Conservation (phyloP, 2,113 vertebrate genomes). For the Corythornis vintsioides region DNA sequence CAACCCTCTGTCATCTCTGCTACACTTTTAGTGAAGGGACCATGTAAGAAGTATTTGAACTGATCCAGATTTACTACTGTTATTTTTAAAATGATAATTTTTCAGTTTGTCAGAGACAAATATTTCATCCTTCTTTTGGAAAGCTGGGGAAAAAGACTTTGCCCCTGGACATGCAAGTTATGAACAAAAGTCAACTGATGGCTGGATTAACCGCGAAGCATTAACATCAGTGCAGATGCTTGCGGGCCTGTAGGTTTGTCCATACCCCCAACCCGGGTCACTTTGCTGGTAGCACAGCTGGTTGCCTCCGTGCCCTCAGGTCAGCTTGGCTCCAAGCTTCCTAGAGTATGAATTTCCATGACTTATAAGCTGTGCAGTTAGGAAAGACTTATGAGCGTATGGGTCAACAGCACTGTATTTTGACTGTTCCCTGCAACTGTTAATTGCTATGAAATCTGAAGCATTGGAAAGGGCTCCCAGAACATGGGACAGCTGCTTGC, state of each 20-base stretch:
- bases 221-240: background rate
- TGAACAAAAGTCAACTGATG: background rate
- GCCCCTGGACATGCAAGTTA: background rate
- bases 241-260: background rate
- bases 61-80: background rate
- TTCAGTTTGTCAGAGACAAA: background rate
- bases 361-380: background rate
- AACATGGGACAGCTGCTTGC: background rate
- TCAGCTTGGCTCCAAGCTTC: constrained; percentile 51
- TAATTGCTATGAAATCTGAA: constrained; percentile 30
- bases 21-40: background rate
- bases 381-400: background rate
- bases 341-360: background rate
- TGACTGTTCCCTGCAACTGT: background rate
- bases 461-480: constrained; percentile 1
- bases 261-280: background rate
- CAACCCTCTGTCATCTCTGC: background rate
- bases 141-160: background rate
- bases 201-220: background rate
- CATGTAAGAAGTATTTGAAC: background rate
- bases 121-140: constrained; percentile 10
- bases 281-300: constrained; percentile 42
- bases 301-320: constrained; percentile 37
- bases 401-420: background rate
- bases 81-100: background rate